These are phyloP conservation scores for Gymnocephalus cernua DNA, from an alignment of 2,113 vertebrate species.

Conservation along the genomic window DNA sequence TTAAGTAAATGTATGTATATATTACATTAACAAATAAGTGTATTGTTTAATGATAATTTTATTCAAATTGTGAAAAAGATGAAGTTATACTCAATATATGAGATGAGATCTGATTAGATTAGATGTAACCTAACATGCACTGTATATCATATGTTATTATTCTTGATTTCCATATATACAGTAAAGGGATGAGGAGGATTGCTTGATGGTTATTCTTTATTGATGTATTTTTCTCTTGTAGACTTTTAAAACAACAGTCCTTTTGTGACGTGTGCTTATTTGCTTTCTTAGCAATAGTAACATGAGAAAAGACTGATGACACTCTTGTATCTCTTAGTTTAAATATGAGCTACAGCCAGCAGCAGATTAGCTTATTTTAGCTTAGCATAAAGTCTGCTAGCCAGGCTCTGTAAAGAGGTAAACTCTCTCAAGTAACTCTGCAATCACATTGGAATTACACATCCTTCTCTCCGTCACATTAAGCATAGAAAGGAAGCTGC, in stretches of 20 bases:
- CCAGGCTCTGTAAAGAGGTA: not conserved
- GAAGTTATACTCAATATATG: not conserved
- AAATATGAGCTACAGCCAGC: slow-evolving; percentile 1
- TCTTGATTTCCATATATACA: not conserved
- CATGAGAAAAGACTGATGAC: not conserved
- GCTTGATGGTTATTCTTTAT: not conserved
- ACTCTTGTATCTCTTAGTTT: not conserved
- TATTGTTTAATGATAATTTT: too few species aligned
- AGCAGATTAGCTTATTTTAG: not conserved
- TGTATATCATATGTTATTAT: not conserved
- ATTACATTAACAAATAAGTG: not conserved
- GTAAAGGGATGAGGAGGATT: not conserved
- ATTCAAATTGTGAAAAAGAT: not conserved
- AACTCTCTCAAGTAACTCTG: not conserved
- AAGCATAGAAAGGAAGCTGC: not conserved
- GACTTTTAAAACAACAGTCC: not conserved
- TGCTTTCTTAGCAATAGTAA: not conserved
- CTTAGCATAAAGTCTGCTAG: not conserved
- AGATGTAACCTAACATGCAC: not conserved
- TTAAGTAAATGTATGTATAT: too few species aligned
- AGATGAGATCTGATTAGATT: not conserved
- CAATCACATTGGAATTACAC: not conserved
- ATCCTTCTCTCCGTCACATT: not conserved
- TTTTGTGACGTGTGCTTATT: not conserved
- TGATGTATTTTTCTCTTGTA: not conserved